Conservation (phyloP, 2,888 invertebrate species). For the Endotricha flammealis region DNA sequence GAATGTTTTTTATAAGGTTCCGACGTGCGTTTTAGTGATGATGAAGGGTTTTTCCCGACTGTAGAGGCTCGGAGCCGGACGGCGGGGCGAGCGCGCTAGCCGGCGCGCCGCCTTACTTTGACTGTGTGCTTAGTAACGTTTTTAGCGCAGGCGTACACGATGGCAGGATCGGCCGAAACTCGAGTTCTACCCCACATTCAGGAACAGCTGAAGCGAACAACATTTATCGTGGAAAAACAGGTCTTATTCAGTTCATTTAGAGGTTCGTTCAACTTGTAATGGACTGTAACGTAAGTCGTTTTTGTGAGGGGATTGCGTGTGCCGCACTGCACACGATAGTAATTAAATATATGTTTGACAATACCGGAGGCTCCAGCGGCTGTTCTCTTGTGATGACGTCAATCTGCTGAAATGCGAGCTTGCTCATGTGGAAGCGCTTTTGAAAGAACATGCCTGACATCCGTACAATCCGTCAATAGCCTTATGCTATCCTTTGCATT, state of each 20-base stretch:
- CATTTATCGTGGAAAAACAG: constrained; percentile 13
- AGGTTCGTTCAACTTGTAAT: neutral
- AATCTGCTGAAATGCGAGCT: constrained; percentile 48
- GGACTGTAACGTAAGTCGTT: constrained; percentile 18
- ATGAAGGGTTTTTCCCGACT: constrained; percentile 50
- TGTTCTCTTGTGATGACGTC: constrained; percentile 69
- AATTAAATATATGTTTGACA: constrained; percentile 77
- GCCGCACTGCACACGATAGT: constrained; percentile 77
- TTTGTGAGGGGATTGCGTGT: constrained; percentile 55
- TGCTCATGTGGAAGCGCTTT: constrained; percentile 37
- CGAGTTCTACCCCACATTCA: constrained; percentile 32
- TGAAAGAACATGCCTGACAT: constrained; percentile 22
- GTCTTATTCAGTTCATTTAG: constrained; percentile 15
- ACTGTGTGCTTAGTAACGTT: constrained; percentile 53
- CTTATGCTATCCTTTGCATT: too few relatives aligned
- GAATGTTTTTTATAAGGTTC: constrained; percentile 35
- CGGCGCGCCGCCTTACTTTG: constrained; percentile 74
- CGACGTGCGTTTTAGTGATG: constrained; percentile 62
- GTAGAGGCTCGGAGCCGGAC: constrained; percentile 50
- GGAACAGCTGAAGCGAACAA: constrained; percentile 31
- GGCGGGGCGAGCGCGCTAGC: constrained; percentile 78
- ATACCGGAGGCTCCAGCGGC: constrained; percentile 60
- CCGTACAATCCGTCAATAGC: constrained; percentile 11
- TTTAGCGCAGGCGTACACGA: constrained; percentile 64
- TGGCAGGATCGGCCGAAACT: constrained; percentile 71